Base-by-base conservation (phyloP, 2,888 invertebrate species). In the Andricus quercusramuli region DNA sequence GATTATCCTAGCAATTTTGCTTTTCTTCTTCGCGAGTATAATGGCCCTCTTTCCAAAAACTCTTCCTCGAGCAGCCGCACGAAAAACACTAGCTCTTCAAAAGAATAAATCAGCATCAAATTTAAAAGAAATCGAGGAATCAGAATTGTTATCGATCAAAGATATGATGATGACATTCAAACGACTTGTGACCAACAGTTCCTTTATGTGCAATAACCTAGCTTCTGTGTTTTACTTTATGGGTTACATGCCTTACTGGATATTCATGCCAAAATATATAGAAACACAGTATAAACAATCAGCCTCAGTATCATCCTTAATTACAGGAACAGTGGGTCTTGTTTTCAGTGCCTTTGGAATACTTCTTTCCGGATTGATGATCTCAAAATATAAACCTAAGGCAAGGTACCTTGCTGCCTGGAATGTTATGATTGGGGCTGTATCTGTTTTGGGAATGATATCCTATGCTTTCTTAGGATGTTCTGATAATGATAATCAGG, bases 241-340 rank as follows among this genome's bases (percentile, higher is more conserved):
- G 88, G 96, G 96, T 1, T 95, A 95, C 89, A 95, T 95, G 93
- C 96, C 96, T 0, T 96, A 96, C 88, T 96, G 96, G 95, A 96
- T 96, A 70, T 97, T 96, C 89, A 94, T 97, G 91, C 96, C 97
- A 0, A 97, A 97, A 90, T 97, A 97, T 89, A 96, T 97, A 83
- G 97, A 97, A 92, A 96, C 96, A 0, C 96, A 97, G 91, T 97
- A 96, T 91, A 94, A 95, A 79, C 95, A 96, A 86, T 96, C 96
- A 9, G 96, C 97, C 0, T 95, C 96, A 0, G 94, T 95, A 13
- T 96, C 97, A 0, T 96, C 96, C 85, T 93, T 97, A 83, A 95
- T 96, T 67, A 96, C 97, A 76, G 97, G 96, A 79, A 95, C 95
- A 0, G 95, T 95, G 1, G 95, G 96, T 0, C 92, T 96, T n/a